phyloP scores from a whole-genome alignment of 2,797 vertebrate species.

The Lithobates sylvaticus region DNA sequence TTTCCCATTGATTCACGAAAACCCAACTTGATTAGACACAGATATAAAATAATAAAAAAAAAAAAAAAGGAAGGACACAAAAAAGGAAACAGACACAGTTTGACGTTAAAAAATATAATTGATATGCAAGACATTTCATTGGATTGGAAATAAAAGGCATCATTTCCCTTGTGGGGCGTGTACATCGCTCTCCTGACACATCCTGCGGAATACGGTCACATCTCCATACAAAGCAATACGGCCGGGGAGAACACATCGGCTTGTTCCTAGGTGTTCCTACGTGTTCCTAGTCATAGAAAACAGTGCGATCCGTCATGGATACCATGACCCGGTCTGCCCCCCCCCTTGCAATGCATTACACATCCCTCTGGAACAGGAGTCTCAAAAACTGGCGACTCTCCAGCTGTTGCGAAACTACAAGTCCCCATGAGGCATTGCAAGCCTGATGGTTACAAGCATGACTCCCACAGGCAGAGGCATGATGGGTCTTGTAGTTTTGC shows the following conservation, averaged over 20 bases:
- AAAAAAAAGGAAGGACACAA: too few relatives aligned
- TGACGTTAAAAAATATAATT: conserved; percentile 61
- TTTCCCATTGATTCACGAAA: too few relatives aligned
- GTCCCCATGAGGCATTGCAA: too few relatives aligned
- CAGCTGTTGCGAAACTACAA: too few relatives aligned
- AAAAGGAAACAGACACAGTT: not conserved
- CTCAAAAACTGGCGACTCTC: too few relatives aligned
- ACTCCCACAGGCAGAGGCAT: too few relatives aligned
- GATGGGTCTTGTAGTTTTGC: too few relatives aligned
- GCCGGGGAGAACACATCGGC: conserved; percentile 16
- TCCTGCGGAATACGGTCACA: conserved; percentile 14
- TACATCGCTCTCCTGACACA: conserved; percentile 1
- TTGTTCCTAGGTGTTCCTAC: too few relatives aligned
- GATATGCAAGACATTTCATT: conserved; percentile 59
- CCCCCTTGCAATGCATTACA: conserved; percentile 33
- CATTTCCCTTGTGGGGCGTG: conserved; percentile 24
- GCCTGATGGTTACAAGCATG: too few relatives aligned
- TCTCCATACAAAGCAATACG: conserved; percentile 10
- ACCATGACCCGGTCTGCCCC: conserved; percentile 41
- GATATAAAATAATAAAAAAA: not conserved
- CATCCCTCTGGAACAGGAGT: not conserved
- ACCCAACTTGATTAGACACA: too few relatives aligned
- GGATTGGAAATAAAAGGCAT: conserved; percentile 49
- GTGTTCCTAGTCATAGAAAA: conserved; percentile 41
- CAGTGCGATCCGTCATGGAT: conserved; percentile 56